Conservation (phyloP, 2,888 invertebrate genomes). For the Anoplius nigerrimus region DNA sequence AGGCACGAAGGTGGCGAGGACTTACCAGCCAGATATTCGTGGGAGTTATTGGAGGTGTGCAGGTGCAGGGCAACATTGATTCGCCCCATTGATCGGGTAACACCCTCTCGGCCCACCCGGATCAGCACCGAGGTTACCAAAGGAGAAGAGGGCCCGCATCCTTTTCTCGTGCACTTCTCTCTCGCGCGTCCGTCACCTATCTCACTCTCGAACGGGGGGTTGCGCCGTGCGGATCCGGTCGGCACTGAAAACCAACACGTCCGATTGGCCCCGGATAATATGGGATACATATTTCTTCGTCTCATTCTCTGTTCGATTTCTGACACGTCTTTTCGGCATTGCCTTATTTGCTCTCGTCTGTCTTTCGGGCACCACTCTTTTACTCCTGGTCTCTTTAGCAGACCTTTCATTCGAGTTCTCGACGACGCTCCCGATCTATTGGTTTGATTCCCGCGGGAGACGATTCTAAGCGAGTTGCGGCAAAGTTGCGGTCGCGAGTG, state of each 20-base stretch:
- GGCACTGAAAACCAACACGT: conserved; percentile 69
- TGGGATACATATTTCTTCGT: conserved; percentile 38
- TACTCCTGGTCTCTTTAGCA: conserved; percentile 2
- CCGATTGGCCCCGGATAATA: conserved; percentile 58
- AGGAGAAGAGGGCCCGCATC: conserved; percentile 63
- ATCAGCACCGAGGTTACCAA: conserved; percentile 61
- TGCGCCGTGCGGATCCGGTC: conserved; percentile 55
- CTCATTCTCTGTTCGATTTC: no score
- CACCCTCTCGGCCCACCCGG: conserved; percentile 57
- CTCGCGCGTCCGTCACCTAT: conserved; percentile 69
- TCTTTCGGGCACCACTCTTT: not conserved
- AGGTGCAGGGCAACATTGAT: conserved; percentile 61
- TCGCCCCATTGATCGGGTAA: conserved; percentile 58
- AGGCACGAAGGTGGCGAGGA: conserved; percentile 62
- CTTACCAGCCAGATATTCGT: conserved; percentile 63
- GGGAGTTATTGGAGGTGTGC: conserved; percentile 64
- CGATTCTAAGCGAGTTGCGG: no score
- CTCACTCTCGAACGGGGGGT: conserved; percentile 62
- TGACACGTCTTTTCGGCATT: no score
- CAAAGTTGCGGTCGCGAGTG: no score
- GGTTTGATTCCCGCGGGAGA: no score
- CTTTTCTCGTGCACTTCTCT: conserved; percentile 45
- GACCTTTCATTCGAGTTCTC: no score
- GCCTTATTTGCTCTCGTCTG: conserved; percentile 17
- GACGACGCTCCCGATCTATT: no score